Evolutionary conservation across 1,140 invertebrate genomes (phyloP).

Genomic region (Heliconius melpomene): DNA sequence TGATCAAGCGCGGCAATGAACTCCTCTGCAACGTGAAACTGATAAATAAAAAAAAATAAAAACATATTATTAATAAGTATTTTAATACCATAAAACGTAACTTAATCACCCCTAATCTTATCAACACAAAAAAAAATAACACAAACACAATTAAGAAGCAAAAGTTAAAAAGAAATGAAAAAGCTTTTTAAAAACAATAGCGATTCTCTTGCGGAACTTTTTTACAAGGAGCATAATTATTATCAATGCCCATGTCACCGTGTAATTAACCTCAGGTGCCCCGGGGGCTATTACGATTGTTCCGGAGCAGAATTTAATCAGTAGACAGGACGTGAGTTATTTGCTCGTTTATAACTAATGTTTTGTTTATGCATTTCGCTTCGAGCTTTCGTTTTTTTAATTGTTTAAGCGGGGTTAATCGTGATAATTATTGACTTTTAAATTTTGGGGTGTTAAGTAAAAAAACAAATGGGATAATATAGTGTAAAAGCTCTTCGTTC

Average conservation of each 20-base stretch:
- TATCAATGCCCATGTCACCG: conserved; percentile 32
- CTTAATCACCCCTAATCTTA: not conserved
- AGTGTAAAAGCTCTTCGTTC: not conserved
- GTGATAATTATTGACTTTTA: not conserved
- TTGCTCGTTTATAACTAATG: conserved; percentile 23
- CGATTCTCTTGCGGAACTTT: not conserved
- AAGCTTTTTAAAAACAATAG: conserved; percentile 16
- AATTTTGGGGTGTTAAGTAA: not conserved
- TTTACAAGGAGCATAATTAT: conserved; percentile 21
- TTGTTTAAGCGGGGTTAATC: not conserved
- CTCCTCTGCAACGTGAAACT: no score
- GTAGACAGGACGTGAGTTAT: conserved; percentile 29
- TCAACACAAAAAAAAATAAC: not conserved
- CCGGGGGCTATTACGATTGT: conserved; percentile 30
- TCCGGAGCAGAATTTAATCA: conserved; percentile 29
- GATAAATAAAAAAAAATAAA: no score
- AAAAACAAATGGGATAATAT: no score
- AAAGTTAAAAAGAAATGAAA: not conserved
- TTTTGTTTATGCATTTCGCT: conserved; percentile 12
- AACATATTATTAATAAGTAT: no score
- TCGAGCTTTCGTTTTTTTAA: not conserved
- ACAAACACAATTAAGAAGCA: not conserved
- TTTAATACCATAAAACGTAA: not conserved
- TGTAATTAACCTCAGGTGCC: conserved; percentile 29
- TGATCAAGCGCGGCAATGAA: no score